Conservation (phyloP, 2,797 vertebrate genomes). For the Enteromius thamalakanensis region DNA sequence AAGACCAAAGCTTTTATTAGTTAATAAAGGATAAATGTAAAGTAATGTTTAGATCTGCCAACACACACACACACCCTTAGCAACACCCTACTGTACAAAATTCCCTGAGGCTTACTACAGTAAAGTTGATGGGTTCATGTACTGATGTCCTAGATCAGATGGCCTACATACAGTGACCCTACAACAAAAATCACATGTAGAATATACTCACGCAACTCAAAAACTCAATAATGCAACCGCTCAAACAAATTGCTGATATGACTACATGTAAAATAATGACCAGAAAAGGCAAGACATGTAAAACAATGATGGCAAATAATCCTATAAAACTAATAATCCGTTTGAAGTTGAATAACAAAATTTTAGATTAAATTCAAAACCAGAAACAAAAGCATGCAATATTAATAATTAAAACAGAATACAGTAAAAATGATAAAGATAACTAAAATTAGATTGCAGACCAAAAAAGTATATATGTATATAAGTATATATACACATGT, state of each 20-base stretch:
- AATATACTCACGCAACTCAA: background rate
- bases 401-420: background rate
- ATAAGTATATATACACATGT: no score
- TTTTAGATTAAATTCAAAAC: background rate
- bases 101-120: slow-evolving; percentile 46
- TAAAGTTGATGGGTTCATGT: slow-evolving; percentile 38
- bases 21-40: background rate
- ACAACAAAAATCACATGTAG: slow-evolving; percentile 17
- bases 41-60: slow-evolving; percentile 14
- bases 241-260: background rate
- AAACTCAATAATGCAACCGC: slow-evolving; percentile 9
- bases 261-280: background rate
- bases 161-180: slow-evolving; percentile 48
- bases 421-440: background rate
- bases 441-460: background rate
- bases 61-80: background rate
- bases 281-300: no score
- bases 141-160: slow-evolving; percentile 49
- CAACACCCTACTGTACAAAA: slow-evolving; percentile 26
- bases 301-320: no score
- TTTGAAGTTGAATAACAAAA: background rate
- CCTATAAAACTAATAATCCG: background rate
- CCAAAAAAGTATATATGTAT: background rate
- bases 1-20: slow-evolving; percentile 4
- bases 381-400: background rate